A percentile compares a stretch with the other conserved stretches of the same genome.
Evolutionary conservation across 2,888 invertebrate species (phyloP).

Genomic region (Drosophila fungiperda): DNA sequence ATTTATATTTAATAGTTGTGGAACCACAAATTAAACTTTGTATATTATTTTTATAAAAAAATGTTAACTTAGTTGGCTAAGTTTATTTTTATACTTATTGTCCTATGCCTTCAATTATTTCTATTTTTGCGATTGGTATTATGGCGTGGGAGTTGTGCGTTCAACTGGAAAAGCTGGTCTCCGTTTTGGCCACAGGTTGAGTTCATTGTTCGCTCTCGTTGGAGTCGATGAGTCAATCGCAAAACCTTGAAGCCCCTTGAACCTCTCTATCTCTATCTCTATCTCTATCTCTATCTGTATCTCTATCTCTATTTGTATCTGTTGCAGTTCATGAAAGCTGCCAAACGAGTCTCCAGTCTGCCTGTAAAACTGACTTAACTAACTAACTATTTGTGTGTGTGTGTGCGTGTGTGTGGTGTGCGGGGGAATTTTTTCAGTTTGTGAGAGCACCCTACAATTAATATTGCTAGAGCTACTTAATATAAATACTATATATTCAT

Average conservation of each 20-base stretch:
- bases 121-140: background rate
- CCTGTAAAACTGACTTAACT: background rate
- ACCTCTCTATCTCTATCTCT: background rate
- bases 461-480: background rate
- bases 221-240: constrained; percentile 16
- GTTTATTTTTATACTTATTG: background rate
- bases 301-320: background rate
- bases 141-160: constrained; percentile 5
- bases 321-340: constrained; percentile 11
- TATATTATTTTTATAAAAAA: background rate
- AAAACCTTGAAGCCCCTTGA: constrained; percentile 6
- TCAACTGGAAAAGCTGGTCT: constrained; percentile 19
- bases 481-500: background rate
- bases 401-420: background rate
- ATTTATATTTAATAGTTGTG: background rate
- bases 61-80: background rate
- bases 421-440: background rate
- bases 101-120: background rate
- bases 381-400: background rate
- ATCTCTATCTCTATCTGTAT: background rate
- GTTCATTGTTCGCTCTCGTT: constrained; percentile 4
- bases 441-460: background rate
- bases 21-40: too few species aligned
- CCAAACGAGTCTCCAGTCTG: constrained; percentile 12
- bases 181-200: constrained; percentile 8